Conservation (phyloP, 2,888 invertebrate genomes). For the Hyposoter dolosus region DNA sequence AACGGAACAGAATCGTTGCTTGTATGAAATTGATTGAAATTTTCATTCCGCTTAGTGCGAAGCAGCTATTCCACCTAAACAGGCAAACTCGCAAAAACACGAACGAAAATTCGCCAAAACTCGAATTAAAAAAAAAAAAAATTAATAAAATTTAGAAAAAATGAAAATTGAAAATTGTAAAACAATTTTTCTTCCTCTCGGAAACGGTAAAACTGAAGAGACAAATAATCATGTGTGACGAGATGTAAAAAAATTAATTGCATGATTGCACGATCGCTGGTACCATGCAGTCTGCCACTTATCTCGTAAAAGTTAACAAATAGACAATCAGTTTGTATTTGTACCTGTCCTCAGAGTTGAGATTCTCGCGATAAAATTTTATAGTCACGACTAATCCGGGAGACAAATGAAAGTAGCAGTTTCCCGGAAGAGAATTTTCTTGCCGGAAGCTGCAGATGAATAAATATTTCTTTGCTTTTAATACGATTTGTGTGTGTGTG, state of each 20-base stretch:
- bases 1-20: not conserved
- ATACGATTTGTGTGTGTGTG: not conserved
- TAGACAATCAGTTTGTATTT: not conserved
- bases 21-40: not conserved
- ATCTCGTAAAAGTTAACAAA: constrained; percentile 2
- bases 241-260: not conserved
- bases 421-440: not conserved
- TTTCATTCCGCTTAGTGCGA: not conserved
- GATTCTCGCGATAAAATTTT: not conserved
- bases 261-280: not conserved
- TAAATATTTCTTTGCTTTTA: not conserved
- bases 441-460: not conserved
- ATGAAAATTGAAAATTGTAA: constrained; percentile 16
- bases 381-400: not conserved
- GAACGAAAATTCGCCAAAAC: too few species aligned
- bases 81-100: too few species aligned
- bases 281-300: constrained; percentile 28
- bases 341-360: not conserved
- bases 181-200: not conserved
- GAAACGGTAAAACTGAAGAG: not conserved
- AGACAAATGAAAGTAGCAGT: not conserved
- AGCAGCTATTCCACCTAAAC: too few species aligned
- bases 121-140: too few species aligned
- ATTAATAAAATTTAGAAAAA: not conserved
- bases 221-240: not conserved